Conservation (phyloP, 2,888 invertebrate genomes). For the Deilephila porcellus region DNA sequence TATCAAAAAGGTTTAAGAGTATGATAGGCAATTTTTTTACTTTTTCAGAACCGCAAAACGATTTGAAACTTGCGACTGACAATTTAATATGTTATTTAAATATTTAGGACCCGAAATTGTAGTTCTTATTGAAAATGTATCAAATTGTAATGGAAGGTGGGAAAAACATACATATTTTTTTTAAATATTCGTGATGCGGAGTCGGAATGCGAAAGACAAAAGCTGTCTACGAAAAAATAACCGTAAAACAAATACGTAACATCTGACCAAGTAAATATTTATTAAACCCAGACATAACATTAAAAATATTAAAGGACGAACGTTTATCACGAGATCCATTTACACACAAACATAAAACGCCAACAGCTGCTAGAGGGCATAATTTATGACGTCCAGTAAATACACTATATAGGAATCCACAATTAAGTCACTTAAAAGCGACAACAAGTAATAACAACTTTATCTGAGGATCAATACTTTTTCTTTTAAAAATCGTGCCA, state of each 20-base stretch:
- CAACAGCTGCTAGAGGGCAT: constrained; percentile 53
- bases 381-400: constrained; percentile 59
- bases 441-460: constrained; percentile 80
- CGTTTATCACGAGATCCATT: constrained; percentile 28
- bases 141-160: no score
- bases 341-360: constrained; percentile 33
- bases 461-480: constrained; percentile 79
- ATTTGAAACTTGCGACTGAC: no score
- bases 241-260: not conserved
- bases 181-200: no score
- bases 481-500: constrained; percentile 73
- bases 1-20: no score
- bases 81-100: no score
- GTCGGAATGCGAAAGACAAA: no score
- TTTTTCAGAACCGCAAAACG: no score
- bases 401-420: constrained; percentile 74
- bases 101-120: no score
- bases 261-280: not conserved
- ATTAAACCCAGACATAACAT: constrained; percentile 29
- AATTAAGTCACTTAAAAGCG: constrained; percentile 78
- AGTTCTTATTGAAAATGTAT: no score
- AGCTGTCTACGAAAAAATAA: no score
- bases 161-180: no score
- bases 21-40: no score
- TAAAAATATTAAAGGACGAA: constrained; percentile 25